A percentile compares a stretch with the other conserved stretches of the same genome.
phyloP scores from a whole-genome alignment of 2,888 invertebrate genomes.

The Venusia cambrica region DNA sequence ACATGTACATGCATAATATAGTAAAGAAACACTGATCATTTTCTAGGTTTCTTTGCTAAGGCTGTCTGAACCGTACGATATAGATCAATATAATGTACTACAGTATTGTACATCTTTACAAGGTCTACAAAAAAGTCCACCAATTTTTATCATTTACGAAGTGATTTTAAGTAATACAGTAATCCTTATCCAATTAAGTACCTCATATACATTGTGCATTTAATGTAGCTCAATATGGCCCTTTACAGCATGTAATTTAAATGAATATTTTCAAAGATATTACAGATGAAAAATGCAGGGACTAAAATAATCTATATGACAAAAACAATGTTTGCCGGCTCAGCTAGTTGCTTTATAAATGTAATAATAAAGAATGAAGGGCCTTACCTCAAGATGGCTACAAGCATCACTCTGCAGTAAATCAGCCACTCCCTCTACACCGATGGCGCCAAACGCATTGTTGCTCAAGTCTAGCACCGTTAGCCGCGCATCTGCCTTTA shows the following conservation, averaged over 20 bases:
- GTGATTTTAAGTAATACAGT: constrained; percentile 1
- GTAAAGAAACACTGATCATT: no score
- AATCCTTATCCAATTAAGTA: constrained; percentile 1
- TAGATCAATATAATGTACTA: no score
- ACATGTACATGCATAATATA: no score
- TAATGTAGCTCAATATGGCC: not conserved
- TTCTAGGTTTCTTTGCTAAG: no score
- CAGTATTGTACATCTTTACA: no score
- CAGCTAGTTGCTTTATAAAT: no score
- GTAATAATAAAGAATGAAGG: no score
- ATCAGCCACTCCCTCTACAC: constrained; percentile 92
- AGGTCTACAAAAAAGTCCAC: no score
- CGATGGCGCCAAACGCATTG: constrained; percentile 98
- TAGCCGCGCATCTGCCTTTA: constrained; percentile 88
- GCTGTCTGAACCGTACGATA: no score
- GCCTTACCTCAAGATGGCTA: constrained; percentile 86
- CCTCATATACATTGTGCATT: not conserved
- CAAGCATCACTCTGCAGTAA: constrained; percentile 92
- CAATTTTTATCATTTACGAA: constrained; percentile 1
- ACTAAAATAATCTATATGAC: no score
- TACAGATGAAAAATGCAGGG: constrained; percentile 1
- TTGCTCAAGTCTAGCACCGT: constrained; percentile 96
- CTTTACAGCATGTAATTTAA: not conserved
- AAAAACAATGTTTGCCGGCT: no score
- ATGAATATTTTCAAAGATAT: constrained; percentile 1